Evolutionary conservation across 2,113 vertebrate species (phyloP), one percentile per base, ranked within the genome.

Genomic region (Aramus guarauna): DNA sequence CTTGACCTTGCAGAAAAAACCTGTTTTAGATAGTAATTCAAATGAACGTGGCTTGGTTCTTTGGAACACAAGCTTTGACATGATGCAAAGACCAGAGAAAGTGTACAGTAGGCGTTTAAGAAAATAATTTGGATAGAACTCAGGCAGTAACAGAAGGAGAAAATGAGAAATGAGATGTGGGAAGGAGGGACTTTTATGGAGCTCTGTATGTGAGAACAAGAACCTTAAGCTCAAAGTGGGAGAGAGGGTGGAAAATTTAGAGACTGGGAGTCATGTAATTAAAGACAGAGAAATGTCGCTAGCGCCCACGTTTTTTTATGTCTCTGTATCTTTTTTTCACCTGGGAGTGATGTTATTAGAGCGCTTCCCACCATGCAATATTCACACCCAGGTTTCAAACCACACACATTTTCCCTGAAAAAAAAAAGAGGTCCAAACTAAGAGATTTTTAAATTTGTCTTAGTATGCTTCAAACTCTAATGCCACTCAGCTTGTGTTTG

Each of bases 61-160:
- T 90, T 86, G 82, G n/a, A 92, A 88, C 4, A 2, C 30, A 75
- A 56, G 48, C 47, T 15, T 10, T 86, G 80, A 48, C 0, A 0
- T 55, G 73, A 71, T 84, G 68, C 17, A 60, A 90, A 92, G 83
- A 89, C 47, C 47, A 78, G 76, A 75, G 45, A 80, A 92, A 71
- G 12, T 45, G 32, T 92, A 43, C 29, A 67, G 96, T 93, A 69
- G 93, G 92, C 29, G 6, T 95, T 92, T 55, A 92, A 94, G 90
- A 63, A 91, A 96, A 81, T 95, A 74, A 60, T 84, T 92, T 94
- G 68, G 75, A 60, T 86, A 77, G 72, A 95, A 52, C 34, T 85
- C 64, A 89, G 37, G 32, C 63, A 71, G 73, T 64, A 89, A 87
- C 95, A 97, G 83, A 92, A 95, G 92, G 91, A 95, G 92, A 95